These are phyloP conservation scores for Terebella lapidaria DNA, from an alignment of 2,888 invertebrate species.

Conservation along the genomic window DNA sequence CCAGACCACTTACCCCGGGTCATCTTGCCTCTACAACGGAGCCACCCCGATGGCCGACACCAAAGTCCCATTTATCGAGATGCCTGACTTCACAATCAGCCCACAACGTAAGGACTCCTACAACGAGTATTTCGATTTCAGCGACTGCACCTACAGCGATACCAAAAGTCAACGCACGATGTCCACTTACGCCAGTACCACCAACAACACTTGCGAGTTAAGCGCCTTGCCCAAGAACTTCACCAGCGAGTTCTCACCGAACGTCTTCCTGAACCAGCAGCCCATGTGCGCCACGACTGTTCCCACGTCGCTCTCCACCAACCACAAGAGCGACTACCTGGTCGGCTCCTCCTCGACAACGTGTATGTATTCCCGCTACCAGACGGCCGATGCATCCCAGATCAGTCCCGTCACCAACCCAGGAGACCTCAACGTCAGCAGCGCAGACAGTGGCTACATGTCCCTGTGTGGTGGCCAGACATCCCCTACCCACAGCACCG, in stretches of 20 bases:
- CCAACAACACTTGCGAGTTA: background rate
- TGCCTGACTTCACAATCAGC: background rate
- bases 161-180: background rate
- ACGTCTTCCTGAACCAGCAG: background rate
- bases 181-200: background rate
- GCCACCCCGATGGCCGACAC: background rate
- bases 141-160: background rate
- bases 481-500: no score
- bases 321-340: background rate
- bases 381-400: background rate
- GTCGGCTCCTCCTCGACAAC: background rate
- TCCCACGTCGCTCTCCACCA: background rate
- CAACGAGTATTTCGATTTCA: conserved; percentile 1
- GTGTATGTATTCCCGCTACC: background rate
- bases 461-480: background rate
- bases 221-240: background rate
- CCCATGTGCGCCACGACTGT: background rate
- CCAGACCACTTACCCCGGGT: background rate
- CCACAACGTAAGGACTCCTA: background rate
- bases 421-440: background rate
- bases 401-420: background rate
- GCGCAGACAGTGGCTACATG: background rate
- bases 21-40: background rate
- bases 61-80: background rate
- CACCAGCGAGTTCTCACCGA: background rate